Base-by-base conservation (phyloP, 2,888 invertebrate genomes). In the Morpho deidamia region DNA sequence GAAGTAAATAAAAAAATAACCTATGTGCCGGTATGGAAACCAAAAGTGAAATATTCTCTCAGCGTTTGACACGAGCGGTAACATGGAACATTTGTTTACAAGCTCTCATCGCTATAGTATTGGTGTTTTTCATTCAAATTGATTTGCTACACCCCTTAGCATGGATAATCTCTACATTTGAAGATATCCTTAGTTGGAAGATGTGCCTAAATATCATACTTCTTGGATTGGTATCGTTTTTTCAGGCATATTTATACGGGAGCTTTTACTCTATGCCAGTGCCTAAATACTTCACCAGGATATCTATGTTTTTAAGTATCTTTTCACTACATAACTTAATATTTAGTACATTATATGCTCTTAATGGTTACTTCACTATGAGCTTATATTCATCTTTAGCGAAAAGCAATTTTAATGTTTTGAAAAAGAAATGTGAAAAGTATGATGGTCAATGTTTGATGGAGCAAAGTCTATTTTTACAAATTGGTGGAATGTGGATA, bases 171-270 rank as follows among this genome's bases (percentile, higher is more conserved):
- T 87, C 90, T 38, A 92, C 93, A 0, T 76, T 94, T 59, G 67
- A 84, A 11, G 88, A 93, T 10, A 81, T 94, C 55, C 83, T 91
- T 50, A 91, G 92, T 7, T 84, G 92, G 69, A 91, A 92, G 71
- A 94, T 94, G 77, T 92, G 93, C 83, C 72, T 93, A 0, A 93
- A 92, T 64, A 90, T 94, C 44, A 76, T 93, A 32, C 91, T 94
- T 0, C 90, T 95, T 11, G 84, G 91, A 9, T 72, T 88, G 32
- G 90, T 94, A 1, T 92, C 94, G 8, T 91, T 94, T 57, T 87
- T 93, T 7, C 94, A 95, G 80, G 94, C 95, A n/a, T 84, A 94
- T 40, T 88, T 94, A 37, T 92, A 93, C 68, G 93, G 93, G 44
- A 94, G 93, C 69, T 93, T 92, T 61, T 94, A 94, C 65, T 87